Percentiles rank a stretch among this genome's conserved stretches.
Conservation (phyloP, 2,113 vertebrate species). For the Plecturocebus donacophilus region DNA sequence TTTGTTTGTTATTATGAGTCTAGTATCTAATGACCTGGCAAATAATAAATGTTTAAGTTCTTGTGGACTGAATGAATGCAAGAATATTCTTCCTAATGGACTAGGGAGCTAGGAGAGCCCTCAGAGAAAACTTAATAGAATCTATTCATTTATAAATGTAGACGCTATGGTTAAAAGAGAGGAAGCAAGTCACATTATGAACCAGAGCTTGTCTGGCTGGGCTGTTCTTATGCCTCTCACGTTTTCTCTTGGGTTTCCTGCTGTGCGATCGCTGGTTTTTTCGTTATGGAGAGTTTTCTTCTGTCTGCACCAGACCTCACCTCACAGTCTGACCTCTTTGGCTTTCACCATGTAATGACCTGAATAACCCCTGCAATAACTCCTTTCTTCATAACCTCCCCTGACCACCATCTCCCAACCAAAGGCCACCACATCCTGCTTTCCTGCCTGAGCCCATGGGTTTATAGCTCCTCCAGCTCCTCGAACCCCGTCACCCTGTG, state of each 20-base stretch:
- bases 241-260: conserved; percentile 7
- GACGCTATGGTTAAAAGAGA: neutral
- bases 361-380: neutral
- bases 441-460: neutral
- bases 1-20: neutral
- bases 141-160: neutral
- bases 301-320: neutral
- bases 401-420: neutral
- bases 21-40: neutral
- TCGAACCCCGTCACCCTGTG: neutral
- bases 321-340: neutral
- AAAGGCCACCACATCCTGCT: neutral
- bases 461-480: neutral
- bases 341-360: neutral
- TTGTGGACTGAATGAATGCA: neutral
- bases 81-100: neutral
- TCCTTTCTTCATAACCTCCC: neutral
- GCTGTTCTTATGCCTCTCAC: neutral
- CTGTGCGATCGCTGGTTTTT: conserved; percentile 13
- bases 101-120: neutral
- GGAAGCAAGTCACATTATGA: neutral
- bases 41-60: neutral
- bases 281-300: neutral
- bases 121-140: neutral
- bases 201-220: neutral